Percentiles rank a stretch among this genome's conserved stretches.
Evolutionary conservation across 2,113 vertebrate genomes (phyloP).

Genomic region (Hydrolagus affinis): DNA sequence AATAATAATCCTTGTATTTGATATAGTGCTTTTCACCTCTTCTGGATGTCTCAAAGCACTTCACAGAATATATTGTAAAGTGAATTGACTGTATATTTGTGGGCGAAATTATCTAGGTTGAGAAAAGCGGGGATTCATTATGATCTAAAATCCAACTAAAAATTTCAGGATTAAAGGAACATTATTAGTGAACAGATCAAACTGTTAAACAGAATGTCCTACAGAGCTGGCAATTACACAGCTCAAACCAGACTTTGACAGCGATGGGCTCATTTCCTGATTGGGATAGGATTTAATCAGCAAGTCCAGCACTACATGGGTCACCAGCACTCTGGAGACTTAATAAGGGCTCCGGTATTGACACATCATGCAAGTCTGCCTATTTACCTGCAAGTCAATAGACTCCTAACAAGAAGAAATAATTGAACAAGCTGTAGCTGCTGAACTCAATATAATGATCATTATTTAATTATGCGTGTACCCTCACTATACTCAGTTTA

Average conservation of each 20-base stretch:
- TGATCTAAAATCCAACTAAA: not conserved
- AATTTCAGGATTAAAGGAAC: not conserved
- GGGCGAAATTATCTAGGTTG: not conserved
- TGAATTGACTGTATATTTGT: no score
- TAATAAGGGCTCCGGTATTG: slow-evolving; percentile 36
- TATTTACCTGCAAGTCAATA: slow-evolving; percentile 36
- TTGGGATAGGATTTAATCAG: slow-evolving; percentile 36
- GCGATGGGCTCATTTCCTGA: slow-evolving; percentile 36
- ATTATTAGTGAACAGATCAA: not conserved
- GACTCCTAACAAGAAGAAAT: slow-evolving; percentile 30
- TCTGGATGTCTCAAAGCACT: no score
- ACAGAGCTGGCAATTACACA: not conserved
- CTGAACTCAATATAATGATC: slow-evolving; percentile 36
- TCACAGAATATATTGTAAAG: no score
- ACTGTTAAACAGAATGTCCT: not conserved
- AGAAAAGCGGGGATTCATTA: not conserved
- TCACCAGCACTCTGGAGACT: slow-evolving; percentile 19
- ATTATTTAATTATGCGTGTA: slow-evolving; percentile 34
- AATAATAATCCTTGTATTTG: no score
- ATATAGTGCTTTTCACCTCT: no score
- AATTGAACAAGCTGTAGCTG: slow-evolving; percentile 39
- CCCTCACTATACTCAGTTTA: slow-evolving; percentile 30
- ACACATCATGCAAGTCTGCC: slow-evolving; percentile 34
- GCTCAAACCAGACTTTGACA: slow-evolving; percentile 1
- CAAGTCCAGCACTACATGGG: slow-evolving; percentile 36